Evolutionary conservation across 2,797 vertebrate species (phyloP), one percentile per base, ranked within the genome.

Genomic region (Bovichtus diacanthus): DNA sequence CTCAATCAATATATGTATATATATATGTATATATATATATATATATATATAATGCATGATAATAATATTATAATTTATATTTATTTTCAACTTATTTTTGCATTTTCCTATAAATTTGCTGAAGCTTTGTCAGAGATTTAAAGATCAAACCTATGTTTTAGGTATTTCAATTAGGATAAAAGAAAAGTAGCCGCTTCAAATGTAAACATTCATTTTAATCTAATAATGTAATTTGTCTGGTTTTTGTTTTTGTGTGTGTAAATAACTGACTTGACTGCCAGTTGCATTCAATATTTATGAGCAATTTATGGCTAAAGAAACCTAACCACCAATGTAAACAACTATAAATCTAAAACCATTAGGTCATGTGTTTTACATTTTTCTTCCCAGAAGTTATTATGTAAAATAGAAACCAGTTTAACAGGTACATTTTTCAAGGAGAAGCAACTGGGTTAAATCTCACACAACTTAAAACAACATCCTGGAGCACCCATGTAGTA

Each of bases 301-400:
- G 41, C 9, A 66, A 68, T 81, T 61, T 82, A 49, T 70, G 36
- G 25, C 60, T 50, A 54, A 70, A n/a, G n/a, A 83, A 55, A 12
- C 11, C n/a, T n/a, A 38, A 25, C 1, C 10, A 16, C 39, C 19
- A 25, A 13, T 44, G 27, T 29, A 12, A 25, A 53, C 25, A 31
- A 27, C 0, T 6, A 70, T 12, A 18, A n/a, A 47, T 55, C 6
- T 16, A 54, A 55, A 63, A 36, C 0, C 9, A 0, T 11, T 25
- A 46, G 27, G 27, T 41, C 21, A 54, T 29, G 18, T 19, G 6
- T 27, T 38, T 51, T 23, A 16, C 11, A 1, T n/a, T n/a, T n/a
- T 27, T 5, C 8, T 56, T 34, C 8, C 9, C 39, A 12, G 50
- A 31, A 12, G 29, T 31, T 51, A 43, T 51, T 8, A 49, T 70